Conservation (phyloP, 1,140 invertebrate genomes). For the Ostrea edulis region DNA sequence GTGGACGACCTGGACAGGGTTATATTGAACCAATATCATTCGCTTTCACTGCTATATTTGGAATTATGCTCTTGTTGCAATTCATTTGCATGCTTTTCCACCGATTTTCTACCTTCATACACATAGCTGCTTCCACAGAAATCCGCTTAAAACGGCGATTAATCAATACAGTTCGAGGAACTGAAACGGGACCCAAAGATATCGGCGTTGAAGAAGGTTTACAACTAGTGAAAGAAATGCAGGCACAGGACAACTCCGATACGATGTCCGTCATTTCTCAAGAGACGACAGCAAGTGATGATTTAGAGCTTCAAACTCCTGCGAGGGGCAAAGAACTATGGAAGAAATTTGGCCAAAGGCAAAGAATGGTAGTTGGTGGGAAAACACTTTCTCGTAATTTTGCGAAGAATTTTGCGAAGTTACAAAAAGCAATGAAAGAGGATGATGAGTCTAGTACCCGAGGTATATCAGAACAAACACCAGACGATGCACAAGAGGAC, state of each 20-base stretch:
- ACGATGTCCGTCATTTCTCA: slow-evolving; percentile 40
- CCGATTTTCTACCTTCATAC: slow-evolving; percentile 77
- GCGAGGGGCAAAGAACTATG: slow-evolving; percentile 56
- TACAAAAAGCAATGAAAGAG: slow-evolving; percentile 52
- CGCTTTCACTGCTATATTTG: slow-evolving; percentile 80
- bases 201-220: slow-evolving; percentile 60
- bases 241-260: slow-evolving; percentile 47
- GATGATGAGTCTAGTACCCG: slow-evolving; percentile 49
- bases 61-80: slow-evolving; percentile 79
- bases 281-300: slow-evolving; percentile 24
- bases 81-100: slow-evolving; percentile 81
- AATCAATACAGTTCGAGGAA: slow-evolving; percentile 38
- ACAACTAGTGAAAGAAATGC: slow-evolving; percentile 62
- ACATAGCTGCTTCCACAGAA: slow-evolving; percentile 73
- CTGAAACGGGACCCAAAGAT: background rate
- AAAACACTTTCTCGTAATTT: slow-evolving; percentile 66
- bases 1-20: slow-evolving; percentile 56
- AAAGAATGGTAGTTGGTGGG: slow-evolving; percentile 38
- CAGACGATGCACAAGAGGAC: slow-evolving; percentile 27
- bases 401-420: slow-evolving; percentile 61
- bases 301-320: background rate
- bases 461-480: background rate
- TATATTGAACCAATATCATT: slow-evolving; percentile 79
- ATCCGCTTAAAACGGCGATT: slow-evolving; percentile 58
- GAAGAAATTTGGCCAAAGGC: slow-evolving; percentile 57